phyloP scores from a whole-genome alignment of 1,140 invertebrate genomes.

The Platyura marginata region DNA sequence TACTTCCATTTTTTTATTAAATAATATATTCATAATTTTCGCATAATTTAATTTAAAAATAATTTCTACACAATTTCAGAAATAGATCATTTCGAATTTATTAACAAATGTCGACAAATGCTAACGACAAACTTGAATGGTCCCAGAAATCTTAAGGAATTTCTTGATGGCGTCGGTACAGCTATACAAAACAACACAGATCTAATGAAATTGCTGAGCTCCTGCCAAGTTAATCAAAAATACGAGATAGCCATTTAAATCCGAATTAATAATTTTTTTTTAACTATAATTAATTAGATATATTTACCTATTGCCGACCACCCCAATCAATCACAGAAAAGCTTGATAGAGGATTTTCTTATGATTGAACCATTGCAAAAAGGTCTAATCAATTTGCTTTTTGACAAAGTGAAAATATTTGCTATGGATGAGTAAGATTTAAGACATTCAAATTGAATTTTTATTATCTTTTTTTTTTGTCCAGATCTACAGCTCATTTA shows the following conservation, averaged over 20 bases:
- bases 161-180: slow-evolving; percentile 20
- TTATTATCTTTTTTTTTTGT: background rate
- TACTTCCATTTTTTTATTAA: background rate
- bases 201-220: slow-evolving; percentile 20
- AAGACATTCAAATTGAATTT: background rate
- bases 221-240: slow-evolving; percentile 8
- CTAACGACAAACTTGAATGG: slow-evolving; percentile 13
- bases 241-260: background rate
- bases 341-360: slow-evolving; percentile 25
- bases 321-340: slow-evolving; percentile 24
- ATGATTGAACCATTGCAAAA: slow-evolving; percentile 24
- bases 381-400: slow-evolving; percentile 21
- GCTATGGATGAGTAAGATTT: slow-evolving; percentile 8
- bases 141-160: slow-evolving; percentile 18
- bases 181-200: slow-evolving; percentile 18
- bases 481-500: slow-evolving; percentile 11
- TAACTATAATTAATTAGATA: slow-evolving; percentile 1
- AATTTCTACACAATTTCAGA: no score
- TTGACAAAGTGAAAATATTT: slow-evolving; percentile 20
- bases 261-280: background rate
- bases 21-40: background rate
- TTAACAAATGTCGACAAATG: slow-evolving; percentile 14
- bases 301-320: slow-evolving; percentile 15
- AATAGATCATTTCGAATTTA: slow-evolving; percentile 20
- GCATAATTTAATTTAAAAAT: no score